Base-by-base conservation (phyloP, 2,113 vertebrate genomes). In the Diadophis punctatus region DNA sequence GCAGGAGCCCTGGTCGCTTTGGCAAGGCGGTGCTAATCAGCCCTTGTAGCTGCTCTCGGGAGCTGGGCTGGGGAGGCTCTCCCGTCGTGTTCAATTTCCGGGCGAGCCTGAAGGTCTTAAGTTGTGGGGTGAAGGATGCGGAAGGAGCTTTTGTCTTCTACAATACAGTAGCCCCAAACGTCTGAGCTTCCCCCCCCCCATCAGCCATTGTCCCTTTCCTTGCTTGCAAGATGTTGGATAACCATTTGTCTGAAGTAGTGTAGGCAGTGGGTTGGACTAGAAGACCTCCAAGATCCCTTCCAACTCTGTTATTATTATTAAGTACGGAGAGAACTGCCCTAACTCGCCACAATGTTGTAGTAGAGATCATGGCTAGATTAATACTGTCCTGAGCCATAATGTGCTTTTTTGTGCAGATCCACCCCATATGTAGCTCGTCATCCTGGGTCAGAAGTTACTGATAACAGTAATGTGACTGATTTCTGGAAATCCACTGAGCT, bases 131-230 rank as follows among this genome's bases (percentile, higher is more conserved):
- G 68, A 80, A 80, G 68, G 34, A 39, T 39, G n/a, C 5, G 30
- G 30, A 74, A 34, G 14, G n/a, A 34, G 20, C 5, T 86, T 86
- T 49, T 9, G 25, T 25, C 48, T 30, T 14, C 85, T 48, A 68
- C 12, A 16, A n/a, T 34, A 16, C 63, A 68, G 63, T n/a, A 51
- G 14, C 23, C 87, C 52, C 52, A 53, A 10, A 53, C 2, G 18
- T n/a, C 8, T 2, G 87, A 34, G 30, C 14, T 8, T 18, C 7
- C 0, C 3, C 0, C 8, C 0, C 20, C 58, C 27, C 25, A 8
- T 49, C 11, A 87, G 48, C 86, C 86, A 3, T 30, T 8, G 86
- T 18, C 1, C 34, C 20, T 25, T 14, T 27, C 84, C 20, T 46
- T 4, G 25, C 25, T 49, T 30, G 46, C 46, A 7, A n/a, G n/a